These are phyloP conservation scores for Nemopilema nomurai DNA, from an alignment of 30 jellyfish, hydroid and myxozoan species.

Conservation along the genomic window DNA sequence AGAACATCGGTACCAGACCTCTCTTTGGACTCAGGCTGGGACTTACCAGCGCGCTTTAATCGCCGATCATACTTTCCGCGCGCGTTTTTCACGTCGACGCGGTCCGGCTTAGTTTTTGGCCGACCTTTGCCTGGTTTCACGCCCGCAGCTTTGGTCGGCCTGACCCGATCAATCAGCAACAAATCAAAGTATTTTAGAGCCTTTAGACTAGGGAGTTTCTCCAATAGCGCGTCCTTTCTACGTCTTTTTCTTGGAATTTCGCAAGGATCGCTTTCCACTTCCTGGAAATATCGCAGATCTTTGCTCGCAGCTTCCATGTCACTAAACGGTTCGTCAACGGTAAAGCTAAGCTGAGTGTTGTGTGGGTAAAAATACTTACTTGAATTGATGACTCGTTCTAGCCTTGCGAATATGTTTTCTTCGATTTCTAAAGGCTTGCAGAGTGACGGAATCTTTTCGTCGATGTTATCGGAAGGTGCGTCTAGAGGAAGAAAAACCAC, in stretches of 20 bases:
- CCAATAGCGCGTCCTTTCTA: slow-evolving; percentile 71
- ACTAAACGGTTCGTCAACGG: slow-evolving; percentile 7
- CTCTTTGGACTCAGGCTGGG: background rate
- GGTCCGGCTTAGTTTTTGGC: slow-evolving; percentile 4
- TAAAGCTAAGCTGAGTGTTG: background rate
- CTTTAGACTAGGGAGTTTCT: slow-evolving; percentile 75
- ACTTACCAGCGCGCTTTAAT: background rate
- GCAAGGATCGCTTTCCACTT: slow-evolving; percentile 18
- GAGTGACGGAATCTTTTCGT: slow-evolving; percentile 10
- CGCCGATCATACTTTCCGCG: slow-evolving; percentile 1
- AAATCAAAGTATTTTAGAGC: slow-evolving; percentile 81
- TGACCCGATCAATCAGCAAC: slow-evolving; percentile 84
- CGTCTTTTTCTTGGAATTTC: slow-evolving; percentile 72
- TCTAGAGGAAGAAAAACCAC: slow-evolving; percentile 3
- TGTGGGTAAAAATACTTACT: slow-evolving; percentile 53
- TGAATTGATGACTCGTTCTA: slow-evolving; percentile 39
- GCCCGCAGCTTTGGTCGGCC: slow-evolving; percentile 43
- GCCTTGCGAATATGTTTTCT: slow-evolving; percentile 59
- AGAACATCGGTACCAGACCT: background rate
- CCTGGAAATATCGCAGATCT: slow-evolving; percentile 12
- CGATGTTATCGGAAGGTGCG: slow-evolving; percentile 2
- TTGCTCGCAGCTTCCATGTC: slow-evolving; percentile 2
- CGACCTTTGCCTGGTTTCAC: slow-evolving; percentile 9
- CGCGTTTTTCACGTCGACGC: background rate
- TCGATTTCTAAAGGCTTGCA: slow-evolving; percentile 58